phyloP scores from a whole-genome alignment of 2,888 invertebrate species.

The Hydropsyche betteni region DNA sequence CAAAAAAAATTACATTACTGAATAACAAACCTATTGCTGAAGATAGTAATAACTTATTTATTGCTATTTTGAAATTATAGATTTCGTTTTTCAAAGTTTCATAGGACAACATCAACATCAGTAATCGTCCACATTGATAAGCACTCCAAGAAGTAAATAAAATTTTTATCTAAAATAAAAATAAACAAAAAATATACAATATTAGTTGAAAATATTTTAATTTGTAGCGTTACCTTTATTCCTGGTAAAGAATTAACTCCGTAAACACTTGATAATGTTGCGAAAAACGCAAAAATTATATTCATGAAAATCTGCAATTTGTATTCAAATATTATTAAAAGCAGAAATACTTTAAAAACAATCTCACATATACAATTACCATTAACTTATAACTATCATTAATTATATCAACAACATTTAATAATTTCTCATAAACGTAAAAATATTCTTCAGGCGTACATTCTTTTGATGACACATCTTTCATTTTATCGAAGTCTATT shows the following conservation, averaged over 20 bases:
- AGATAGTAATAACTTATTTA: slow-evolving; percentile 1
- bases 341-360: too few species aligned
- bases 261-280: too few species aligned
- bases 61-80: background rate
- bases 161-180: background rate
- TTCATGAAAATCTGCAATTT: too few species aligned
- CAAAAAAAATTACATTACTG: too few species aligned
- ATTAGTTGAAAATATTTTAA: too few species aligned
- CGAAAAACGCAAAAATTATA: too few species aligned
- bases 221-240: too few species aligned
- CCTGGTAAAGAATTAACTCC: background rate
- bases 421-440: background rate
- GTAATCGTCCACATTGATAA: background rate
- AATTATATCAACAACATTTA: background rate
- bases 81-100: background rate
- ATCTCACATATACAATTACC: background rate
- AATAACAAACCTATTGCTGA: background rate
- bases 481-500: background rate
- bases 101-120: background rate
- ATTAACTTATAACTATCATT: background rate
- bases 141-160: background rate
- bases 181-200: background rate
- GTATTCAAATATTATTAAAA: too few species aligned
- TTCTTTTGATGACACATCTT: background rate
- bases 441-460: background rate